phyloP scores from a whole-genome alignment of 1,140 invertebrate species.

The Pachyrhynchus sulphureomaculatus region DNA sequence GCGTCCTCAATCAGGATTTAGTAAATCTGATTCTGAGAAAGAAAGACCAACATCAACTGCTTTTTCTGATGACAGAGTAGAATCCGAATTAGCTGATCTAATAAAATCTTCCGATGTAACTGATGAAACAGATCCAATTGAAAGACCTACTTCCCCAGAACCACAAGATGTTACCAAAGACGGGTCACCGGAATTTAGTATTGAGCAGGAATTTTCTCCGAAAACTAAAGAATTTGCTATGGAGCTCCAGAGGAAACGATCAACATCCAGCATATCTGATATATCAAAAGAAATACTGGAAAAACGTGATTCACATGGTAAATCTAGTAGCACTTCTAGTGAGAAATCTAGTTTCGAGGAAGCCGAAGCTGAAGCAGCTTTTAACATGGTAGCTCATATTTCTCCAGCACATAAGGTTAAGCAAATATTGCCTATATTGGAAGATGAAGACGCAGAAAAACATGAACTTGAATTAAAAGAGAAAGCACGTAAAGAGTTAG shows the following conservation, averaged over 20 bases:
- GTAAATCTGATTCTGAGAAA: slow-evolving; percentile 41
- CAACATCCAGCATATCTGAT: slow-evolving; percentile 21
- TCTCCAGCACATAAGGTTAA: slow-evolving; percentile 50
- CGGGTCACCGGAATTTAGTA: slow-evolving; percentile 46
- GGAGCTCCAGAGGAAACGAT: slow-evolving; percentile 30
- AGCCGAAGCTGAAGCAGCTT: slow-evolving; percentile 56
- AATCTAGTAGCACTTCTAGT: slow-evolving; percentile 47
- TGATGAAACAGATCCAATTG: slow-evolving; percentile 53
- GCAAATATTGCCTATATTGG: slow-evolving; percentile 55
- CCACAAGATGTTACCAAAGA: slow-evolving; percentile 50
- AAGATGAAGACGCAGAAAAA: slow-evolving; percentile 58
- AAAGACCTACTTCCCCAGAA: slow-evolving; percentile 57
- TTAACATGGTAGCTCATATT: slow-evolving; percentile 53
- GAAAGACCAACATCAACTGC: slow-evolving; percentile 46
- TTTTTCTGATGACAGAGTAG: slow-evolving; percentile 48
- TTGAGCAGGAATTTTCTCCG: slow-evolving; percentile 41
- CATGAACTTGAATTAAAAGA: slow-evolving; percentile 54
- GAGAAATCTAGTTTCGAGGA: slow-evolving; percentile 53
- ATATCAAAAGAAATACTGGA: slow-evolving; percentile 42
- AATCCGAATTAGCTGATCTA: slow-evolving; percentile 52
- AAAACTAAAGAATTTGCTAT: slow-evolving; percentile 29
- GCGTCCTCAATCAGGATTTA: slow-evolving; percentile 48
- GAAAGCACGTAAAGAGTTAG: slow-evolving; percentile 53
- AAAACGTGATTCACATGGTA: slow-evolving; percentile 49
- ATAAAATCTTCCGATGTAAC: slow-evolving; percentile 44